These are phyloP conservation scores for Nesidiocoris tenuis DNA, from an alignment of 2,888 invertebrate genomes.

Conservation along the genomic window DNA sequence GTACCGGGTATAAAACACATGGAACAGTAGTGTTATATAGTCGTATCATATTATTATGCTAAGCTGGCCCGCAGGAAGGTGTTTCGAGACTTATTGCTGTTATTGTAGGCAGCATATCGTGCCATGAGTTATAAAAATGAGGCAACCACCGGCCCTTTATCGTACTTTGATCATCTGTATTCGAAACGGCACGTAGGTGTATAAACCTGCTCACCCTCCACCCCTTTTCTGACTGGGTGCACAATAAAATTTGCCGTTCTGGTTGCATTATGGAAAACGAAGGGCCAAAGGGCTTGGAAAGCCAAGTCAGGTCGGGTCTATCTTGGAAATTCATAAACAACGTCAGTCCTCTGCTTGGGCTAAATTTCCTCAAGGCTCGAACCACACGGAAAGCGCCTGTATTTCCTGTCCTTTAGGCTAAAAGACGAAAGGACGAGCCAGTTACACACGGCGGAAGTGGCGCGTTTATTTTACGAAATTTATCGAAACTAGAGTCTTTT, in stretches of 20 bases:
- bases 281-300: not conserved
- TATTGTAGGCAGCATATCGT: not conserved
- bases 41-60: not conserved
- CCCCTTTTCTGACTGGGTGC: not conserved
- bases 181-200: not conserved
- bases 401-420: not conserved
- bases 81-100: not conserved
- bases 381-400: not conserved
- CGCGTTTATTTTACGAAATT: too few species aligned
- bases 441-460: too few species aligned
- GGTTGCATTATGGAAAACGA: not conserved
- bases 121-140: not conserved
- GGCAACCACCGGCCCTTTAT: not conserved
- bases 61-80: not conserved
- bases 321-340: constrained; percentile 36
- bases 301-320: not conserved
- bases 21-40: too few species aligned
- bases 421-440: too few species aligned
- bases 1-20: too few species aligned
- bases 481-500: too few species aligned
- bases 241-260: not conserved
- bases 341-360: constrained; percentile 19
- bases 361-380: not conserved
- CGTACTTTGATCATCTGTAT: not conserved
- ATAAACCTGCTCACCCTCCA: not conserved